These are phyloP conservation scores for Bicyclus anynana DNA, from an alignment of 1,140 invertebrate species.

Conservation along the genomic window DNA sequence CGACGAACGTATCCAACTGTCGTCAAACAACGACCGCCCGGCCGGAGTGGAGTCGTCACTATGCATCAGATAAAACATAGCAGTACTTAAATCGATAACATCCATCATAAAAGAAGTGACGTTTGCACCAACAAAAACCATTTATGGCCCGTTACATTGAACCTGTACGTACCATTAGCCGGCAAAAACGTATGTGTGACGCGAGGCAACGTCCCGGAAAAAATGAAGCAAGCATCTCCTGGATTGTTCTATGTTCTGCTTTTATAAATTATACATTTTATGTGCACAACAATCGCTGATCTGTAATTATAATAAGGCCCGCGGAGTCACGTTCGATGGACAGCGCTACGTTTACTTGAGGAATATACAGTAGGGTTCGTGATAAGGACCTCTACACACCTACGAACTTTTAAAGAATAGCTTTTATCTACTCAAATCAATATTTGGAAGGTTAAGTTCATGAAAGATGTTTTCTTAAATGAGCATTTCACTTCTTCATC, in stretches of 20 bases:
- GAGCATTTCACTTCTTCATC: too few species aligned
- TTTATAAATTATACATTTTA: conserved; percentile 74
- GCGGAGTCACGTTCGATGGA: conserved; percentile 62
- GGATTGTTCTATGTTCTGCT: conserved; percentile 49
- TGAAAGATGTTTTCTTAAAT: too few species aligned
- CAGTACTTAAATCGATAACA: conserved; percentile 27
- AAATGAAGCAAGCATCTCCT: conserved; percentile 38
- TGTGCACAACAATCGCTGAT: conserved; percentile 68
- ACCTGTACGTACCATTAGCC: conserved; percentile 31
- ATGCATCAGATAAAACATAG: conserved; percentile 22
- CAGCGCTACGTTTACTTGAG: conserved; percentile 37
- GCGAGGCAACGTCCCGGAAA: conserved; percentile 35
- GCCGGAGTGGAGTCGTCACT: conserved; percentile 7
- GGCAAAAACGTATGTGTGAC: conserved; percentile 54
- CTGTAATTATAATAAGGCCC: conserved; percentile 72
- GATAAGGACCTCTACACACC: conserved; percentile 22
- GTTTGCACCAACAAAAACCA: conserved; percentile 38
- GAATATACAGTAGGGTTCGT: conserved; percentile 39
- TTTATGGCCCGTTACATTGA: conserved; percentile 37
- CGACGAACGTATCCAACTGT: conserved; percentile 16
- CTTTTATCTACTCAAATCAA: too few species aligned
- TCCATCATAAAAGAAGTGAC: conserved; percentile 39
- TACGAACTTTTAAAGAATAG: not conserved
- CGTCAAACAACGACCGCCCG: conserved; percentile 24
- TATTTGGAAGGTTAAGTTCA: too few species aligned